These are phyloP conservation scores for Andrena trimmerana DNA, from an alignment of 2,888 invertebrate species.

Conservation along the genomic window DNA sequence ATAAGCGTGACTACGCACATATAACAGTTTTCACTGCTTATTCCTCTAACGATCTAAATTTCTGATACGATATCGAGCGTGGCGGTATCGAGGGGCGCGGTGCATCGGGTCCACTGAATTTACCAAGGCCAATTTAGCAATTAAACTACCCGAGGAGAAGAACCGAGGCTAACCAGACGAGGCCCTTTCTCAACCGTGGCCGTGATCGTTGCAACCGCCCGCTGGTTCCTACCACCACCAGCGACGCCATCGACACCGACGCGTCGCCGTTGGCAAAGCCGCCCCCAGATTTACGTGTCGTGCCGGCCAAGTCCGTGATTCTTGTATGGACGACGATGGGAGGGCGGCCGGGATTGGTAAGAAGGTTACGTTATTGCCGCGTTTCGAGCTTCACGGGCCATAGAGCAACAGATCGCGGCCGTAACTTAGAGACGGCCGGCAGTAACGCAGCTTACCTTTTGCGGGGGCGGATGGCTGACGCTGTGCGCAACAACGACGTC, in stretches of 20 bases:
- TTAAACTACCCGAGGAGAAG: slow-evolving; percentile 81
- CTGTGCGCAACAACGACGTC: slow-evolving; percentile 34
- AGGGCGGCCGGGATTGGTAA: slow-evolving; percentile 74
- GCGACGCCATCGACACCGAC: slow-evolving; percentile 36
- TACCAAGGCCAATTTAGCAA: slow-evolving; percentile 79
- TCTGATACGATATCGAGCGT: neutral
- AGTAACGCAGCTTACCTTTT: slow-evolving; percentile 67
- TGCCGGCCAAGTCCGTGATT: slow-evolving; percentile 63
- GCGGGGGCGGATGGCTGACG: slow-evolving; percentile 43
- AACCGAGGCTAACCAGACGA: slow-evolving; percentile 77
- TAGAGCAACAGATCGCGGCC: slow-evolving; percentile 77
- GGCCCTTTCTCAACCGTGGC: slow-evolving; percentile 37
- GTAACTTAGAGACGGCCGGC: slow-evolving; percentile 76
- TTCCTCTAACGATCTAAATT: neutral
- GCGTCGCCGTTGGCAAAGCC: slow-evolving; percentile 53
- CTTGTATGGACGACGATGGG: slow-evolving; percentile 59
- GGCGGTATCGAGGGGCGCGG: slow-evolving; percentile 26
- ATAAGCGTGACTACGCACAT: neutral
- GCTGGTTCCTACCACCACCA: slow-evolving; percentile 15
- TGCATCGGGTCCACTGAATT: slow-evolving; percentile 55
- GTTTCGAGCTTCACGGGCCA: slow-evolving; percentile 81
- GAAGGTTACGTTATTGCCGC: slow-evolving; percentile 81
- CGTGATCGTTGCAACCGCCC: slow-evolving; percentile 53
- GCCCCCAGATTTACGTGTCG: slow-evolving; percentile 65
- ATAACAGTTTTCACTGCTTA: neutral